Conservation (phyloP, 2,113 vertebrate genomes). For the Takifugu bimaculatus region DNA sequence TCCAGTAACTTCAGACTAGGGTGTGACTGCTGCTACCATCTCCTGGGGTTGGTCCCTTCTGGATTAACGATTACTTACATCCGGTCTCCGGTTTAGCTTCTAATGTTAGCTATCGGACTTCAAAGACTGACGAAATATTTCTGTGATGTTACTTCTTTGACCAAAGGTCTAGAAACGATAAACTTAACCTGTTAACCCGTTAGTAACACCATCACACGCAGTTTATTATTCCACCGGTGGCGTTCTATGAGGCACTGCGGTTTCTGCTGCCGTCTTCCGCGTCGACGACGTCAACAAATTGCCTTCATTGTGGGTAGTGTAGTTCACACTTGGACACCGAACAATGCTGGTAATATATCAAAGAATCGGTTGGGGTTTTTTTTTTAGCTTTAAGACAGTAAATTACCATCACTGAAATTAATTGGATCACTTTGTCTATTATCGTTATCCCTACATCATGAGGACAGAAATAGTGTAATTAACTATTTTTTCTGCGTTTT, state of each 20-base stretch:
- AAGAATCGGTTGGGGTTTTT: background rate
- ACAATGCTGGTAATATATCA: background rate
- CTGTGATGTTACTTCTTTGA: no score
- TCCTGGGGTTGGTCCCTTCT: slow-evolving; percentile 47
- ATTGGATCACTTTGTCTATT: no score
- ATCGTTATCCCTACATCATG: no score
- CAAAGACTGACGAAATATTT: no score
- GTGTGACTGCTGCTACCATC: slow-evolving; percentile 58
- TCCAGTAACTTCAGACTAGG: slow-evolving; percentile 45
- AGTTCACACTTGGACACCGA: slow-evolving; percentile 27
- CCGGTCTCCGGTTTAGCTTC: slow-evolving; percentile 32
- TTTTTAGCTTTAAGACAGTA: no score
- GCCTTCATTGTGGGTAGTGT: slow-evolving; percentile 58
- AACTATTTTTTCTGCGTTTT: background rate
- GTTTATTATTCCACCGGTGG: background rate
- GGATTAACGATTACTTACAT: slow-evolving; percentile 33
- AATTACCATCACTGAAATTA: no score
- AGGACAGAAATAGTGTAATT: no score
- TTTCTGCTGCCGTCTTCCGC: slow-evolving; percentile 54
- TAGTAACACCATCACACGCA: background rate
- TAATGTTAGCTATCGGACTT: slow-evolving; percentile 18
- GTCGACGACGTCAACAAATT: slow-evolving; percentile 35
- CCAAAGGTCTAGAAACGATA: background rate
- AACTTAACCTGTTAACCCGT: background rate
- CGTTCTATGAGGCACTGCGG: slow-evolving; percentile 27